Conservation (phyloP, 2,113 vertebrate species). For the Lucifuga dentata region DNA sequence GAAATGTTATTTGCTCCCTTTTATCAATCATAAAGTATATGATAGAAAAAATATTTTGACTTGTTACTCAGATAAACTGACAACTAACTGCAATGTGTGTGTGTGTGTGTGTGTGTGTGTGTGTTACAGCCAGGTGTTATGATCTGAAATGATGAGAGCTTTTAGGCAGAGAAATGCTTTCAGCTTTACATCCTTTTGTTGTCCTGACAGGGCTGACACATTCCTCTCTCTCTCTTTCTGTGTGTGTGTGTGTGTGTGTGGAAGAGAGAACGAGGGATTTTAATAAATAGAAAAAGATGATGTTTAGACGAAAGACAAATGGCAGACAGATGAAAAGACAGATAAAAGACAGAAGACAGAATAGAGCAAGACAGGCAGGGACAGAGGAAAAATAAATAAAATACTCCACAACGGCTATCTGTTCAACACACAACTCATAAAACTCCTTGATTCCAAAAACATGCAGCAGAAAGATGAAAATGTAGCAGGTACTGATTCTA, state of each 20-base stretch:
- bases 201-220: slow-evolving; percentile 47
- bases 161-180: slow-evolving; percentile 16
- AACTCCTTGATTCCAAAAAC: too few species aligned
- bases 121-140: slow-evolving; percentile 10
- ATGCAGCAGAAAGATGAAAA: too few species aligned
- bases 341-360: too few species aligned
- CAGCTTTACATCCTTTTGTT: slow-evolving; percentile 41
- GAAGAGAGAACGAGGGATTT: too few species aligned
- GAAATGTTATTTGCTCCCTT: background rate
- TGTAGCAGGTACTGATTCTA: too few species aligned
- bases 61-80: background rate
- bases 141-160: background rate
- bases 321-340: too few species aligned
- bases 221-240: slow-evolving; percentile 25
- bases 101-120: background rate
- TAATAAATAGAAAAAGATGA: too few species aligned
- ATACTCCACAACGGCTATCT: too few species aligned
- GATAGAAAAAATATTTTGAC: background rate
- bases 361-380: too few species aligned
- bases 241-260: too few species aligned
- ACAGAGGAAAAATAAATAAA: too few species aligned
- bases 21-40: background rate
- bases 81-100: slow-evolving; percentile 7
- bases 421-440: too few species aligned
- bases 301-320: background rate